Percentiles rank a stretch among this genome's conserved stretches.
Evolutionary conservation across 23 tunicate species (phyloP).

Genomic region (Clavelina lepadiformis): DNA sequence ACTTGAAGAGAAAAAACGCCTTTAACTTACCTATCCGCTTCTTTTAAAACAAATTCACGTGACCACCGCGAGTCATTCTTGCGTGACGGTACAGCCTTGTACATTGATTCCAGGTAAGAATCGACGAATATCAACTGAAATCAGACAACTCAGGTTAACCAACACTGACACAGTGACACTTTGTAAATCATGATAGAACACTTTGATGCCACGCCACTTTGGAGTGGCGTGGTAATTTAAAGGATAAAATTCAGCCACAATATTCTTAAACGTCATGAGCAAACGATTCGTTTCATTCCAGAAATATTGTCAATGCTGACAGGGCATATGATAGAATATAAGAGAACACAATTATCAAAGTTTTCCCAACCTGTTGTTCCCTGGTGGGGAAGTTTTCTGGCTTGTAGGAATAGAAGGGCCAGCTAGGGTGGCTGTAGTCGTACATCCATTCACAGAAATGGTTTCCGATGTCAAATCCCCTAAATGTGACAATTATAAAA

Average conservation of each 20-base stretch:
- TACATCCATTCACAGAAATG: conserved; percentile 99
- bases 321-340: background rate
- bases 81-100: conserved; percentile 11
- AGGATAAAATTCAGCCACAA: background rate
- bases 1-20: background rate
- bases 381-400: conserved; percentile 57
- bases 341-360: too few relatives aligned
- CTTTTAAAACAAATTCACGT: conserved; percentile 35
- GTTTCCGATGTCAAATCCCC: conserved; percentile 93
- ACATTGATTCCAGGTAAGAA: conserved; percentile 46
- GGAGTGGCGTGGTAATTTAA: background rate
- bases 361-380: conserved; percentile 48
- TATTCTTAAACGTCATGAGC: background rate
- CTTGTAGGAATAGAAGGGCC: conserved; percentile 74
- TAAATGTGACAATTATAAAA: conserved; percentile 12
- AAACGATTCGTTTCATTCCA: background rate
- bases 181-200: too few relatives aligned
- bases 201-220: too few relatives aligned
- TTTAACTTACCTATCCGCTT: conserved; percentile 39
- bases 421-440: conserved; percentile 60
- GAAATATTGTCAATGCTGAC: background rate
- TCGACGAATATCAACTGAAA: conserved; percentile 53
- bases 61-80: conserved; percentile 54
- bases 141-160: too few relatives aligned
- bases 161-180: too few relatives aligned